Base-by-base conservation (phyloP, 2,888 invertebrate species). In the Pachliopta kotzebuea region DNA sequence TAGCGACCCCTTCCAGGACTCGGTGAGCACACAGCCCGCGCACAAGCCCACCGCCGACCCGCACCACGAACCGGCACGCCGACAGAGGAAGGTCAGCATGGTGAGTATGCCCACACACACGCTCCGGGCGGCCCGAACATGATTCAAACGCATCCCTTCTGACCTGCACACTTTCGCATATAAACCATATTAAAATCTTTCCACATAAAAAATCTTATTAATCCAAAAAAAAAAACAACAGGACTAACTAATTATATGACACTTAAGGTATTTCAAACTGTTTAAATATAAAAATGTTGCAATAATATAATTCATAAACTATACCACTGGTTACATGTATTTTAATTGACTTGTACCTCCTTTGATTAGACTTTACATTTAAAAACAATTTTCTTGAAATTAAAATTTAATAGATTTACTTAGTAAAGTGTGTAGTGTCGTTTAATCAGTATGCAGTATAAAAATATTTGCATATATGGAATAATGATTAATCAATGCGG, bases 51-150 rank as follows among this genome's bases (percentile, higher is more conserved):
- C 81, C 92, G 92, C 87, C 92, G 92, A 93, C 87, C 86, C 92
- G 90, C 90, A 87, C 84, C 86, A 88, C 84, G 88, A 88, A 75
- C 75, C 79, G 74, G 82, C 90, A 84, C 90, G 90, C 79, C 90
- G 90, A 67, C 83, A 85, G 93, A 95, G 97, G 93, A 98, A 97
- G 96, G 97, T 97, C 94, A 96, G 96, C 94, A 95, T 96, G 94
- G 96, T 96, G 95, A 96, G 96, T 96, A 93, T 87, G 81, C 62
- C 72, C 72, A 76, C 79, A 77, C 72, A 71, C 70, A 71, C 83
- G 76, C 80, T 77, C 76, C 61, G 72, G 69, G 67, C 77, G 78
- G 80, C 79, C 86, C 84, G 86, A 79, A 85, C 84, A 88, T 86
- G 80, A 82, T 86, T 88, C 82, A 68, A 68, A 49, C 24, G 1